phyloP scores from a whole-genome alignment of 37 sponge, comb jelly and placozoan species.

The Axinella damicornis region DNA sequence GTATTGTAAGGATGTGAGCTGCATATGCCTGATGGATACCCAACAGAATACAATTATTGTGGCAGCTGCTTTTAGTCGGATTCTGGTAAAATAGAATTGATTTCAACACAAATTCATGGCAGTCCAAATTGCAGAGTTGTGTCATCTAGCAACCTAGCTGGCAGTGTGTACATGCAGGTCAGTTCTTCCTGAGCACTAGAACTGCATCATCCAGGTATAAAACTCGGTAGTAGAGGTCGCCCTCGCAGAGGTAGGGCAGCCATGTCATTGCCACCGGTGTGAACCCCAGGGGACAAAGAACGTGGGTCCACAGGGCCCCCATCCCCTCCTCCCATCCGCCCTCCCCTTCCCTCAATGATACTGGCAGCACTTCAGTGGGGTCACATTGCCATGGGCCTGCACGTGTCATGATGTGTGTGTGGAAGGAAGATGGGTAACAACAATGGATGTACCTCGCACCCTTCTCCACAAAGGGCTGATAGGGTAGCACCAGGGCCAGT shows the following conservation, averaged over 20 bases:
- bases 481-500: conserved; percentile 66
- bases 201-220: conserved; percentile 50
- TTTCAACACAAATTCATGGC: too few relatives aligned
- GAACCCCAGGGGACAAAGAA: conserved; percentile 61
- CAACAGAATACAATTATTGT: too few relatives aligned
- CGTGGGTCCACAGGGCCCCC: conserved; percentile 20
- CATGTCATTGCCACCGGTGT: conserved; percentile 31
- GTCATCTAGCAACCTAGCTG: too few relatives aligned
- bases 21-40: too few relatives aligned
- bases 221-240: conserved; percentile 39
- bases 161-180: too few relatives aligned
- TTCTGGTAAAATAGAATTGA: too few relatives aligned
- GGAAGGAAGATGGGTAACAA: too few relatives aligned
- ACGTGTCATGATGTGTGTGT: background rate
- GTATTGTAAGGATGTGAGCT: too few relatives aligned
- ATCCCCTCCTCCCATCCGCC: conserved; percentile 64
- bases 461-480: conserved; percentile 63
- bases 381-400: conserved; percentile 18
- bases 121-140: too few relatives aligned
- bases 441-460: too few relatives aligned
- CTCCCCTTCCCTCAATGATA: background rate
- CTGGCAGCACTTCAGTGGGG: conserved; percentile 54
- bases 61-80: too few relatives aligned
- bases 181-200: conserved; percentile 39
- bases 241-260: conserved; percentile 80